Evolutionary conservation across 1,140 invertebrate species (phyloP).

Genomic region (Orchesella cincta): DNA sequence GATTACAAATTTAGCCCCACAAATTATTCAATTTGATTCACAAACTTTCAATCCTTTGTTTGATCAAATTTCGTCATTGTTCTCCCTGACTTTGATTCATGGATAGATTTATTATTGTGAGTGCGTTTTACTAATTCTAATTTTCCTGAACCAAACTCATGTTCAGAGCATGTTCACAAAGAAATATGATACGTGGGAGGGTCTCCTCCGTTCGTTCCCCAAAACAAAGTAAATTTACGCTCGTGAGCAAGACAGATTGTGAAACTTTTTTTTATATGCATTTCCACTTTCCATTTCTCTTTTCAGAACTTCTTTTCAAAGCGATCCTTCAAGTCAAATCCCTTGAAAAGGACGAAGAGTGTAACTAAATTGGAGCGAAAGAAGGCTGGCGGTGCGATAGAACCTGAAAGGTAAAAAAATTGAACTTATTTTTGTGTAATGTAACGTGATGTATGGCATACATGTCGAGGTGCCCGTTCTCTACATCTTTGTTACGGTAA

Average conservation of each 20-base stretch:
- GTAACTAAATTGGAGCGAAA: constrained; percentile 85
- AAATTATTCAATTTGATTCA: too few relatives aligned
- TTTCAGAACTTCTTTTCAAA: constrained; percentile 85
- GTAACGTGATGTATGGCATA: not conserved
- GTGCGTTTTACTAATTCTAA: too few relatives aligned
- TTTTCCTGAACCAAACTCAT: too few relatives aligned
- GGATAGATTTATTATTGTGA: too few relatives aligned
- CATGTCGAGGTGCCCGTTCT: not conserved
- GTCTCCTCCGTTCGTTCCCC: not conserved
- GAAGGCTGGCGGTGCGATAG: constrained; percentile 58
- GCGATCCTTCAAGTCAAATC: constrained; percentile 81
- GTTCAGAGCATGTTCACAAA: too few relatives aligned
- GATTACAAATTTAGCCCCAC: too few relatives aligned
- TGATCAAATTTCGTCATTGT: too few relatives aligned
- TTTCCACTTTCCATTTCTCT: constrained; percentile 36
- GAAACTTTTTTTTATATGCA: not conserved
- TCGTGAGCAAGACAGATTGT: too few relatives aligned
- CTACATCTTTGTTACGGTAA: too few relatives aligned
- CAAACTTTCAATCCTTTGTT: too few relatives aligned
- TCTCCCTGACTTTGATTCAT: too few relatives aligned
- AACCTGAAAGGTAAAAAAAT: constrained; percentile 59
- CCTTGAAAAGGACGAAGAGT: constrained; percentile 86
- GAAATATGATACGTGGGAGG: not conserved
- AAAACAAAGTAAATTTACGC: not conserved
- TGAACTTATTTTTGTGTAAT: not conserved